Evolutionary conservation across 2,797 vertebrate species (phyloP), one percentile per base, ranked within the genome.

Genomic region (Sardinella longiceps): DNA sequence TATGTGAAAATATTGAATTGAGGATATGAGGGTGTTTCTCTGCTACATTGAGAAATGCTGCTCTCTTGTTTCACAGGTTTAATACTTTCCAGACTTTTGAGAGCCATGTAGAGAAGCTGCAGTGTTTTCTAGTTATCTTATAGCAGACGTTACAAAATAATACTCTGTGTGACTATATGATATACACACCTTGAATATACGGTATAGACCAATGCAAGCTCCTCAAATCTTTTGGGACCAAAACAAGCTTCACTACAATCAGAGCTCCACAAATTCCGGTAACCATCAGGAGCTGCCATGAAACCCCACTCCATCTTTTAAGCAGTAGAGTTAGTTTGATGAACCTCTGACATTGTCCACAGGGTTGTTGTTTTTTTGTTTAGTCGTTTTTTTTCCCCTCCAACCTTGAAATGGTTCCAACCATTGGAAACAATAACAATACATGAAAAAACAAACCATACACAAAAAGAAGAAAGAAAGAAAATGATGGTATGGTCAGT

Each of bases 171-270:
- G 70, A 18, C 39, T 77, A 77, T 37, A 43, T 37, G 43, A 77
- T 77, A 77, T 77, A 77, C 33, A 77, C 70, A 77, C 70, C 70
- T 77, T 77, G 70, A 77, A 77, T 43, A 77, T 43, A 74, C 15
- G 5, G 14, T 30, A 74, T 39, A 77, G 23, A 20, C 23, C 37
- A 43, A 77, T 43, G 70, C 70, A 39, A 77, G 43, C 70, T 77
- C 70, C 33, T 18, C 37, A 39, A 77, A 77, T 18, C 12, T 25
- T 28, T 6, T 43, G 70, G 70, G 33, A 43, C 37, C 15, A 77
- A 18, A 77, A 43, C 33, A 43, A 37, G 37, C 70, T 77, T 77
- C 70, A 43, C 18, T 77, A 9, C 37, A 20, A 43, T 77, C 33
- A 23, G 37, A 43, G 37, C 37, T 43, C 33, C 70, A 39, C 37